Evolutionary conservation across 2,113 vertebrate genomes (phyloP), one percentile per base, ranked within the genome.

Genomic region (Anser cygnoides): DNA sequence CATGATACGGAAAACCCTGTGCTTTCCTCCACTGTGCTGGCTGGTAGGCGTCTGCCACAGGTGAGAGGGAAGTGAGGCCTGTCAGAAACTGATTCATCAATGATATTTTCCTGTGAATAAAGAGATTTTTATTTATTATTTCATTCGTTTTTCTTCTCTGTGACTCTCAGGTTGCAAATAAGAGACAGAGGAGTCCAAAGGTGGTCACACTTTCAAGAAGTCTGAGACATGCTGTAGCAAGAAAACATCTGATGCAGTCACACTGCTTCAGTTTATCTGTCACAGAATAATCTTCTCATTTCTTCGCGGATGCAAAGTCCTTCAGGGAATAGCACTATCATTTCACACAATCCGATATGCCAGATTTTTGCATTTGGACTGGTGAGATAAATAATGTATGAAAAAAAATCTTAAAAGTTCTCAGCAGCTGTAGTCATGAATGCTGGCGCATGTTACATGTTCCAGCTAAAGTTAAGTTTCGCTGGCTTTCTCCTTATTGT

Each of bases 231-330:
- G 50, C 39, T 82, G 54, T 90, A 87, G 87, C 84, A 87, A 2
- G 52, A 2, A 33, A 84, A 41, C 35, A 66, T 84, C 90, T 92
- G 66, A 90, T 86, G 37, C 61, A 87, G 90, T 84, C 73, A 43
- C 73, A 92, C 49, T 33, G 52, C 73, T 92, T 90, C 90, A 82
- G 81, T 81, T 91, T 58, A 54, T 74, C 90, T 92, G 43, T 92
- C 86, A 76, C 83, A 73, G 89, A 82, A 87, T 89, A 82, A 95
- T 93, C 92, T 93, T 81, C 90, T 94, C 86, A 82, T 94, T 95
- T 26, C 71, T 92, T 62, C 66, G 59, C 0, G 1, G 58, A 33
- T 66, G 44, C 37, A 89, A 50, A 95, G 86, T 70, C 90, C 95
- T 93, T 91, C 89, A 50, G 93, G 86, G 93, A 82, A 73, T 79